Evolutionary conservation across 2,113 vertebrate genomes (phyloP), one percentile per base, ranked within the genome.

Genomic region (Erythrolamprus reginae): DNA sequence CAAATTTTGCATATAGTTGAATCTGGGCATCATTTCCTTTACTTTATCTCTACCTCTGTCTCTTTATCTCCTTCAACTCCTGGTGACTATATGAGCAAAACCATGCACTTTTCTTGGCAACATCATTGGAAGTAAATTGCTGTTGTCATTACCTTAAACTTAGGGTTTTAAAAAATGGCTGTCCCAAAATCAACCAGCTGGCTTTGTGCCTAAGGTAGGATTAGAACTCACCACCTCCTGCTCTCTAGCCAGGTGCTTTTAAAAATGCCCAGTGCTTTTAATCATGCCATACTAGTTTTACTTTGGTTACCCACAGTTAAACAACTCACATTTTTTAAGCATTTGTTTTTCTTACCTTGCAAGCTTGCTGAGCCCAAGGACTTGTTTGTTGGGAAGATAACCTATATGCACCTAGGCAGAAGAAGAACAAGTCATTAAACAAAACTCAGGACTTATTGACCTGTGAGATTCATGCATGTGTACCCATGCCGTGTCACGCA

Each of bases 331-430:
- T 92, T 94, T 89, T 95, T 94, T 89, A 90, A 87, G 82, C 77
- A 55, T 45, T 55, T 77, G 45, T 82, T 70, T 24, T 28, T 93
- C 98, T 97, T 96, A 99, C 99, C 99, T 98, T 26, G 99, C 99
- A 77, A 99, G 98, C 94, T 99, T 99, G 96, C 99, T 99, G 97
- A 99, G 98, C 55, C 99, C 99, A 77, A 99, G 98, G 2, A 99
- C 98, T 96, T 99, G 98, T 96, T 99, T 99, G 97, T 99, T 99
- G 58, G 99, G 99, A 56, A 99, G 98, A 96, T 99, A 99, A 55
- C 99, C 99, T 19, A 99, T 99, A 94, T 99, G 99, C 23, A 99
- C 99, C 99, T 99, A 93, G 21, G 48, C 1, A 91, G 85, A 89
- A 90, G 5, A 85, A 94, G 58, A 96, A 96, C 93, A 94, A 91